Base-by-base conservation (phyloP, 37 sponge, comb jelly and placozoan genomes). In the Spongilla lacustris region DNA sequence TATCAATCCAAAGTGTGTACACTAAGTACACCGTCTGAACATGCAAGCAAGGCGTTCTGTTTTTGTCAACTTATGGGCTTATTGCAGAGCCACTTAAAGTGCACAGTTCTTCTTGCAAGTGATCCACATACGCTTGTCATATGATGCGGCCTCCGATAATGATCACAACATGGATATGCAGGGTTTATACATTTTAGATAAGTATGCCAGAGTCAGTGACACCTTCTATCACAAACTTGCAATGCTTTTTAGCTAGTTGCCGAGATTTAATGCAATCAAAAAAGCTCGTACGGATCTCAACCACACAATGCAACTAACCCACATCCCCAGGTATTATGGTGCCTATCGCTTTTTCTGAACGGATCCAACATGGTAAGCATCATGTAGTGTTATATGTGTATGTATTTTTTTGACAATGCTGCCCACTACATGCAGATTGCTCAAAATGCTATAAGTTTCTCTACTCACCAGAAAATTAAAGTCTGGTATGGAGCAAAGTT, bases 261-360 rank as follows among this genome's bases (percentile, higher is more conserved):
- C 58, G 58, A 58, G 58, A 58, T 58, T 1, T 58, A 8, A 58
- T 58, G 58, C 58, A 58, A 17, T 58, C 11, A 58, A 58, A 58
- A 58, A 58, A 58, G 58, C 58, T 58, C 58, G 58, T 58, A 58
- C 58, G 58, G 58, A 58, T 58, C 58, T 58, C 58, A 58, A 58
- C 58, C 58, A 14, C 58, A 58, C 58, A 17, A 58, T 58, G 58
- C 58, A 58, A 58, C 58, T 58, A 58, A 58, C 58, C 1, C 58
- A 17, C 58, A 58, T 46, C 58, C 58, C 58, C 1, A 17, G 58
- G 19, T 14, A 58, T 58, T 8, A 58, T 13, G 58, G 58, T 58
- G 58, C 58, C 19, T 58, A 58, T 58, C 58, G 58, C 58, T 58
- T 17, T 58, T 58, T 58, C 58, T 8, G 11, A 58, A 10, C 14